These are phyloP conservation scores for Coenonympha glycerion DNA, from an alignment of 2,888 invertebrate species.

Conservation along the genomic window DNA sequence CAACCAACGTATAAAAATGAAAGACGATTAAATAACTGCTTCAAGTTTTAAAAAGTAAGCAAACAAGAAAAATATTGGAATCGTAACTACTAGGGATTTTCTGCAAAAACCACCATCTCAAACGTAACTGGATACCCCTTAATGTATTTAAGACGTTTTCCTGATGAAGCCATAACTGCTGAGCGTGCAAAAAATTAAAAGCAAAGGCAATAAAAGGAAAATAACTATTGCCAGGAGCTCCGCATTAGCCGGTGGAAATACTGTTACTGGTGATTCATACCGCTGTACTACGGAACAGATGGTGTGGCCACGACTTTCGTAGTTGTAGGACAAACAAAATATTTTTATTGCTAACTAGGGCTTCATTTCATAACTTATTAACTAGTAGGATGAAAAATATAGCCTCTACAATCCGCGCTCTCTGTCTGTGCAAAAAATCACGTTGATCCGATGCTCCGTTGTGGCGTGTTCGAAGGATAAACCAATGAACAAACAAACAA, in stretches of 20 bases:
- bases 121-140: constrained; percentile 2
- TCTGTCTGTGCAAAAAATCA: no score
- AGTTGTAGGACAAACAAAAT: not conserved
- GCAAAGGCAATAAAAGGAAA: constrained; percentile 13
- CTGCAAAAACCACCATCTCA: constrained; percentile 4
- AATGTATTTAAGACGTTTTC: constrained; percentile 12
- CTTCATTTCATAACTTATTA: no score
- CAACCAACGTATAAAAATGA: not conserved
- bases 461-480: no score
- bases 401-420: no score
- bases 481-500: no score
- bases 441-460: no score
- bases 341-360: no score
- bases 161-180: constrained; percentile 14
- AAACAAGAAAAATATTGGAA: not conserved
- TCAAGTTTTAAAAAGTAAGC: not conserved
- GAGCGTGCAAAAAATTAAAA: constrained; percentile 15
- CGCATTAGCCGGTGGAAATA: constrained; percentile 31
- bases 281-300: constrained; percentile 18
- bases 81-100: not conserved
- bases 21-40: not conserved
- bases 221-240: constrained; percentile 16
- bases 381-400: no score
- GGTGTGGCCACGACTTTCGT: constrained; percentile 13
- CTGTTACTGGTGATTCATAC: constrained; percentile 35